These are phyloP conservation scores for Protophormia terraenovae DNA, from an alignment of 2,888 invertebrate species.

Conservation along the genomic window DNA sequence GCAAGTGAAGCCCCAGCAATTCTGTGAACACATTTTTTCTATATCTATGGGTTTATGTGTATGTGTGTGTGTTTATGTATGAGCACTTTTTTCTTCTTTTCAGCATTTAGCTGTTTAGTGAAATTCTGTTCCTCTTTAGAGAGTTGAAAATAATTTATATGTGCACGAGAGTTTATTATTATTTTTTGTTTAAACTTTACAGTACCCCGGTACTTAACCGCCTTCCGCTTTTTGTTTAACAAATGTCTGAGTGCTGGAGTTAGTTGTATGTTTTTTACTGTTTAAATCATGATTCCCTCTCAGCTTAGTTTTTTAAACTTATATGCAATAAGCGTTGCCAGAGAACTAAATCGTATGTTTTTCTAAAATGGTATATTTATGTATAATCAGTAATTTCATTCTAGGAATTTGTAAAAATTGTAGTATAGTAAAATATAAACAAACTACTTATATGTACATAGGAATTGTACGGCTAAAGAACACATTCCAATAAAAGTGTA, in stretches of 20 bases:
- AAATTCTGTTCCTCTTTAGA: slow-evolving; percentile 55
- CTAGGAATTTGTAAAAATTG: too few relatives aligned
- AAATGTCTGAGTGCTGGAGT: slow-evolving; percentile 64
- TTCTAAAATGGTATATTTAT: too few relatives aligned
- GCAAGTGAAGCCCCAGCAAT: slow-evolving; percentile 64
- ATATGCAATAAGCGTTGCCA: slow-evolving; percentile 19
- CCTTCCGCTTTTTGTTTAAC: slow-evolving; percentile 75
- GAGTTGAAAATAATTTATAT: slow-evolving; percentile 56
- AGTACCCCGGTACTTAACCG: slow-evolving; percentile 75
- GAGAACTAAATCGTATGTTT: neutral
- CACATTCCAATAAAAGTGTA: too few relatives aligned
- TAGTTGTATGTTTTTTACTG: slow-evolving; percentile 46
- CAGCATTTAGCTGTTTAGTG: slow-evolving; percentile 50
- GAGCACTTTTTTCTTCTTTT: slow-evolving; percentile 29
- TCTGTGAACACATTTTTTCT: slow-evolving; percentile 32
- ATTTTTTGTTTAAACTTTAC: slow-evolving; percentile 29
- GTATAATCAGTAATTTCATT: too few relatives aligned
- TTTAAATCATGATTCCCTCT: slow-evolving; percentile 31
- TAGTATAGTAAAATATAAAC: too few relatives aligned
- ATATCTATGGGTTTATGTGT: too few relatives aligned
- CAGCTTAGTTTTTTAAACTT: slow-evolving; percentile 29
- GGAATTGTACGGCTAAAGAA: too few relatives aligned
- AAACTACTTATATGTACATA: too few relatives aligned
- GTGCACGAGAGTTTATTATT: slow-evolving; percentile 6
- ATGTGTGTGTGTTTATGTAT: neutral